Percentiles rank a stretch among this genome's conserved stretches.
phyloP scores from a whole-genome alignment of 2,888 invertebrate species.

The Lasioglossum vierecki region DNA sequence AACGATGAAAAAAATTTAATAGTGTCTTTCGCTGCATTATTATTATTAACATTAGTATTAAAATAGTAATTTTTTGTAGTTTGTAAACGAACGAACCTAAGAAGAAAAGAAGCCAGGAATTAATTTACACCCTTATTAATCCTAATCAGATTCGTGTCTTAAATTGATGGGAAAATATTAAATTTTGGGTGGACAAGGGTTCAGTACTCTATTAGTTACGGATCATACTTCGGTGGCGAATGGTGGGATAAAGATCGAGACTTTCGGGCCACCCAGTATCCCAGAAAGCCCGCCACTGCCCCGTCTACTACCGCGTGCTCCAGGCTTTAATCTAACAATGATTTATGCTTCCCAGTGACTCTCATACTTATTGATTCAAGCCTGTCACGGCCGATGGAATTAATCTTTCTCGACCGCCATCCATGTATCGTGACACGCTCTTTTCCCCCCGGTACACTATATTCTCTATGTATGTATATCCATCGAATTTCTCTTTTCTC shows the following conservation, averaged over 20 bases:
- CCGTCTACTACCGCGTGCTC: slow-evolving; percentile 72
- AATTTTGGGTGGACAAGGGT: not conserved
- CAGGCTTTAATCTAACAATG: slow-evolving; percentile 83
- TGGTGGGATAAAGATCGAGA: slow-evolving; percentile 72
- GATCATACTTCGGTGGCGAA: not conserved
- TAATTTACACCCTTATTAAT: not conserved
- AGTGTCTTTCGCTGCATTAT: not conserved
- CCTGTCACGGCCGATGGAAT: slow-evolving; percentile 39
- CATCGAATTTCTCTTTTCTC: not conserved
- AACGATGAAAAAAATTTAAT: too few relatives aligned
- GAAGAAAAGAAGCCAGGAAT: not conserved
- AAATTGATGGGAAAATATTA: not conserved
- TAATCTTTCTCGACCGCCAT: slow-evolving; percentile 32
- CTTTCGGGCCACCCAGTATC: slow-evolving; percentile 80
- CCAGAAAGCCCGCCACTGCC: slow-evolving; percentile 77
- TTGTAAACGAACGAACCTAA: too few relatives aligned
- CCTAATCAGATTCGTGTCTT: not conserved
- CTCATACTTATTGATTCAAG: slow-evolving; percentile 71
- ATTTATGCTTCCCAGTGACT: slow-evolving; percentile 80
- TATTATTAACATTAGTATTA: too few relatives aligned
- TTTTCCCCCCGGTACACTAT: not conserved
- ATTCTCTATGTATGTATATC: not conserved
- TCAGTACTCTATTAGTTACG: not conserved
- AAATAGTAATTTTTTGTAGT: too few relatives aligned
- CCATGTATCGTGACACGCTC: not conserved